phyloP scores from a whole-genome alignment of 2,888 invertebrate genomes.

The Leptura quadrifasciata region DNA sequence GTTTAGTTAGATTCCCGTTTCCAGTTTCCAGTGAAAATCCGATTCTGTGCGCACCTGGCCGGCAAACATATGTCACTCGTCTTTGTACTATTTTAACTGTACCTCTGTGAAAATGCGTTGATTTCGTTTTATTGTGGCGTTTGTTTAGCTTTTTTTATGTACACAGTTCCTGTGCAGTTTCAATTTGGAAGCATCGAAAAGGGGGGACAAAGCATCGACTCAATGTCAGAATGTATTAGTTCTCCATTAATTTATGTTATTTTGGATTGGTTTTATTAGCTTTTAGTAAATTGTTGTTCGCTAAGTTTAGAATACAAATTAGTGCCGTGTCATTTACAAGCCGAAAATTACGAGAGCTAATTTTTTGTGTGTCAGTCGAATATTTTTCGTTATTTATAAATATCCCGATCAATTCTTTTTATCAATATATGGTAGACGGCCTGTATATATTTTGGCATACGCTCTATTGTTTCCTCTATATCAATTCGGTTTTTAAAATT shows the following conservation, averaged over 20 bases:
- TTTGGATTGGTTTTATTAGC: slow-evolving; percentile 12
- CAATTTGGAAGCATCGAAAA: slow-evolving; percentile 43
- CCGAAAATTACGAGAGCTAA: background rate
- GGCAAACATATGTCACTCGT: slow-evolving; percentile 51
- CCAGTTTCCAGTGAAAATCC: slow-evolving; percentile 47
- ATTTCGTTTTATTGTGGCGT: slow-evolving; percentile 43
- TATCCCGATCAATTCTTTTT: too few relatives aligned
- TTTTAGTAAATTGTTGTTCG: slow-evolving; percentile 8
- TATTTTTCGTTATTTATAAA: too few relatives aligned
- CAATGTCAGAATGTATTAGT: slow-evolving; percentile 26
- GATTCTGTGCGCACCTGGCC: slow-evolving; percentile 49
- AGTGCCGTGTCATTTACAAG: background rate
- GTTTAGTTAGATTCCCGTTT: slow-evolving; percentile 1
- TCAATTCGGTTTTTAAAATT: too few relatives aligned
- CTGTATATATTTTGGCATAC: too few relatives aligned
- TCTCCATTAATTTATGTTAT: slow-evolving; percentile 28
- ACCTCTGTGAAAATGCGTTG: slow-evolving; percentile 41
- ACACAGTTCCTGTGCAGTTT: slow-evolving; percentile 41
- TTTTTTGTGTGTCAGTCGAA: background rate
- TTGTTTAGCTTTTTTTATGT: slow-evolving; percentile 45
- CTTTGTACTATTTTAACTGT: slow-evolving; percentile 48
- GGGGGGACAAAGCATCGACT: slow-evolving; percentile 29
- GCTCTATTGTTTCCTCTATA: too few relatives aligned
- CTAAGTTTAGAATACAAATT: slow-evolving; percentile 16
- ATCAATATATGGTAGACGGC: too few relatives aligned